Evolutionary conservation across 2,888 invertebrate genomes (phyloP), one percentile per base, ranked within the genome.

Genomic region (Scrobipalpa atriplicella): DNA sequence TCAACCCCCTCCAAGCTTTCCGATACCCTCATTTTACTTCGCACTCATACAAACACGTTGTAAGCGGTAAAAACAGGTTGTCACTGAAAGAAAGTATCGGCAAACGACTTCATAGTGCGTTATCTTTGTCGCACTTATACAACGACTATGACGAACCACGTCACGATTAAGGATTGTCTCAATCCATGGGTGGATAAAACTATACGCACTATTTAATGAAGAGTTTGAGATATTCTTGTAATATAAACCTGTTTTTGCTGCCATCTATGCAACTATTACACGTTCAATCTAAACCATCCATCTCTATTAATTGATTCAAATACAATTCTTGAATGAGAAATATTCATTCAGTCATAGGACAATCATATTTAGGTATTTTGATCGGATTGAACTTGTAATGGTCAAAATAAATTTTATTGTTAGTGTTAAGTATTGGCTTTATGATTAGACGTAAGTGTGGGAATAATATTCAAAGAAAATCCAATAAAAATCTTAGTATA

Each of bases 1-100:
- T 70, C 19, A 52, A 73, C 70, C 75, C 69, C 74, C 80, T 78
- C 84, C 36, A 58, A 58, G 38, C 58, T 58, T 58, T 18, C 54
- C 11, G 13, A 70, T 75, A 69, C 62, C 51, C 63, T 21, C 64
- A 79, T 82, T 21, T 21, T 43, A 18, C 56, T 36, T 38, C 5
- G 10, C 39, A 38, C 51, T 38, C 38, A 52, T 39, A 52, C 51
- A 8, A 16, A 36, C 29, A 29, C 56, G 29, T 9, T 52, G 52
- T 52, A 47, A 19, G 19, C 58, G 16, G 58, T 38, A 36, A 58
- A 38, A 58, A 38, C n/a, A 58, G 58, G 58, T 58, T 58, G 13
- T 21, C 29, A 29, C 52, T 19, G 21, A 13, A 0, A 36, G 38
- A 58, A n/a, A n/a, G 10, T 16, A 47, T 16, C 47, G 3, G 3